Base-by-base conservation (phyloP, 2,888 invertebrate genomes). In the Anthophora plumipes region DNA sequence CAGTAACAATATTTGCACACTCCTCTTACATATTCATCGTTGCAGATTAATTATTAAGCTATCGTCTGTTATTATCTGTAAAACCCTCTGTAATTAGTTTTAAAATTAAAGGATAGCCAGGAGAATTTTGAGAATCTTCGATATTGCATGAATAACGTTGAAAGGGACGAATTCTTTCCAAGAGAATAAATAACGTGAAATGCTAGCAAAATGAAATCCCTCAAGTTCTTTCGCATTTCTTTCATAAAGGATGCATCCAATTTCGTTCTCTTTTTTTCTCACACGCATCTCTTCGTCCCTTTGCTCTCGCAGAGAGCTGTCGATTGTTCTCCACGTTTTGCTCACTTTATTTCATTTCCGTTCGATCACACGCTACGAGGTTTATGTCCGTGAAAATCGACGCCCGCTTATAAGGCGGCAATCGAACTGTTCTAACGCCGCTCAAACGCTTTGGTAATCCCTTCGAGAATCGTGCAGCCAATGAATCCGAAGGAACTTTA, bases 311-410 rank as follows among this genome's bases (percentile, higher is more conserved):
- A 11, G 39, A 41, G 61, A 61, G 50, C 57, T 64, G 64, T 31
- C 60, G 64, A 73, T 73, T 67, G 66, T 60, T 67, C 66, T 22
- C 11, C 39, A 2, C 64, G 73, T 52, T 73, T 77, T 73, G 41
- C 59, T 46, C 67, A 37, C 61, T 68, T 67, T 71, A 77, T 79
- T 77, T 79, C 77, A 80, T 80, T 73, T 80, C 73, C 80, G 68
- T 64, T 59, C 78, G 78, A 79, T 77, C 76, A 48, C 60, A 41
- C 59, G 41, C 50, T 17, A 20, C 66, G 54, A 22, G 48, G 68
- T 31, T 37, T 59, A 50, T 43, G 66, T 41, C 52, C 41, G 46
- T 52, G 67, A 68, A 72, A 72, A 67, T 67, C 67, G 25, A 48
- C 50, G 31, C 25, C 41, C 17, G 67, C 67, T 75, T 74, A 74